A percentile compares a stretch with the other conserved stretches of the same genome.
These are phyloP conservation scores for Halictus quadricinctus DNA, from an alignment of 2,888 invertebrate genomes.

Conservation along the genomic window DNA sequence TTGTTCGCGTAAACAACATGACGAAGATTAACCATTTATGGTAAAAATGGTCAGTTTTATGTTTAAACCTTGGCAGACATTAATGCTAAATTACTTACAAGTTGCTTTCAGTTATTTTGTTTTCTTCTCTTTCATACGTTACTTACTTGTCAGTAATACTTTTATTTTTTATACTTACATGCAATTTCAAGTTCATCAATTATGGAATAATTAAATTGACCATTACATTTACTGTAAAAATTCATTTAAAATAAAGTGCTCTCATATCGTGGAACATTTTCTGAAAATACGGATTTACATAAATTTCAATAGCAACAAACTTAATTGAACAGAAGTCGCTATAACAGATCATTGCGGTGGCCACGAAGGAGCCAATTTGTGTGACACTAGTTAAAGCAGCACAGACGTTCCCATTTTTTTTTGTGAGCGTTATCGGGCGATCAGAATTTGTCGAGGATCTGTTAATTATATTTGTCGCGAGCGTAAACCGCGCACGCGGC, in stretches of 20 bases:
- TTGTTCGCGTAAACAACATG: not conserved
- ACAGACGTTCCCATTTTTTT: not conserved
- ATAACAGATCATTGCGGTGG: not conserved
- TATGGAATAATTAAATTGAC: no score
- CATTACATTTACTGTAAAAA: not conserved
- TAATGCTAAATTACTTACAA: no score
- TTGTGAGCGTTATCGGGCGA: not conserved
- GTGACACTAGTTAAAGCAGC: not conserved
- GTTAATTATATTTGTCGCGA: slow-evolving; percentile 22
- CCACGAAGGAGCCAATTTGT: not conserved
- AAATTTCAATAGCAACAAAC: not conserved
- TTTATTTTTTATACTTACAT: no score
- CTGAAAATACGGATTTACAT: not conserved
- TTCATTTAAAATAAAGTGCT: not conserved
- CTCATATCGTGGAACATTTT: not conserved
- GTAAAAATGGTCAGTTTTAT: not conserved
- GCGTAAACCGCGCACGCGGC: not conserved
- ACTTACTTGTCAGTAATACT: no score
- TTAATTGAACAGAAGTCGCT: not conserved
- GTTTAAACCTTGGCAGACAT: not conserved
- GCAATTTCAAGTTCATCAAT: no score
- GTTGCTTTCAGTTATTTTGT: no score
- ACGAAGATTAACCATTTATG: not conserved
- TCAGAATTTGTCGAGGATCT: not conserved
- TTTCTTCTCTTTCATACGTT: no score